These are phyloP conservation scores for Marmota flaviventris DNA, from an alignment of 2,113 vertebrate genomes.

Conservation along the genomic window DNA sequence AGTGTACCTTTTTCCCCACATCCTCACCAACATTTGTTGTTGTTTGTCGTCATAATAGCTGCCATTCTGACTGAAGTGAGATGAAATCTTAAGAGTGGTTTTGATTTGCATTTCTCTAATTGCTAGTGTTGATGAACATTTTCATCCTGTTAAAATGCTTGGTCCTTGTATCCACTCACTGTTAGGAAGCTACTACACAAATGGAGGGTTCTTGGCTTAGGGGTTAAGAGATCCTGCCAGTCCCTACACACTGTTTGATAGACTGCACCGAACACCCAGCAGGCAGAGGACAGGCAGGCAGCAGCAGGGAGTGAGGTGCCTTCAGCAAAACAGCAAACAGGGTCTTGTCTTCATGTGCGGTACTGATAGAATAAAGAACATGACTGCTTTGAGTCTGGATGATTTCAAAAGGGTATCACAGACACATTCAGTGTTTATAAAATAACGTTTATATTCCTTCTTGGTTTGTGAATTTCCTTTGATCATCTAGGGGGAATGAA, in stretches of 20 bases:
- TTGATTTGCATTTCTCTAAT: no score
- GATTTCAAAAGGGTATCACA: not conserved
- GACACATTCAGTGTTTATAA: not conserved
- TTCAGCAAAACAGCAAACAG: not conserved
- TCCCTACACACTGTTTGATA: not conserved
- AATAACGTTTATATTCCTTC: not conserved
- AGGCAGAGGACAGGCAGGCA: not conserved
- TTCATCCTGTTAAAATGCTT: not conserved
- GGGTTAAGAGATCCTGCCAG: not conserved
- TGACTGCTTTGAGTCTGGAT: not conserved
- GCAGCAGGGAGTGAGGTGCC: no score
- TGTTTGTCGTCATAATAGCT: no score
- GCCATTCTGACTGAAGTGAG: no score
- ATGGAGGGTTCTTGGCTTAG: not conserved
- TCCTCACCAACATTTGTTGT: no score
- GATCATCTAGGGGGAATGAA: not conserved
- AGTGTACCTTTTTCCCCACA: no score
- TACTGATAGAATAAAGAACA: not conserved
- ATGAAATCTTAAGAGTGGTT: no score
- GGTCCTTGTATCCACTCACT: not conserved
- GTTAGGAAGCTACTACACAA: not conserved
- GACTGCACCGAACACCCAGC: not conserved
- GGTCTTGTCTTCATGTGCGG: not conserved
- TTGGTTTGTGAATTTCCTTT: slow-evolving; percentile 17
- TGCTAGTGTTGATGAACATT: no score